Conservation (phyloP, 1,140 invertebrate species). For the Rhopalosiphum maidis region DNA sequence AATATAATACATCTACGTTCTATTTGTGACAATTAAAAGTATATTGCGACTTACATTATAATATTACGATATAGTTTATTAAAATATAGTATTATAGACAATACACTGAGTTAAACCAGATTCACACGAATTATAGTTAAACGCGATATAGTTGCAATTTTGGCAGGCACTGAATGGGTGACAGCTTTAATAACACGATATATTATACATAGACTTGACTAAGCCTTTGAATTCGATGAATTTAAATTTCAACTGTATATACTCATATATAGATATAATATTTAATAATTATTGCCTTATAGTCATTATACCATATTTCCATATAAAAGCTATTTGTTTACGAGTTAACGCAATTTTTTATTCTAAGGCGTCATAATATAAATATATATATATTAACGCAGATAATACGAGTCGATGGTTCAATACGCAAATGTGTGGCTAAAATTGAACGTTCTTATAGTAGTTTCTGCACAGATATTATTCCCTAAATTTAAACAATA, state of each 20-base stretch:
- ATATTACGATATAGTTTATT: not conserved
- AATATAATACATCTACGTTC: too few relatives aligned
- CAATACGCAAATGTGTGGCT: not conserved
- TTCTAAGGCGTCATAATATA: not conserved
- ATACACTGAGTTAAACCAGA: not conserved
- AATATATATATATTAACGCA: too few relatives aligned
- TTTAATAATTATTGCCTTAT: too few relatives aligned
- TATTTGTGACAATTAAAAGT: not conserved
- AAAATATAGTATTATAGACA: not conserved
- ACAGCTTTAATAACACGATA: not conserved
- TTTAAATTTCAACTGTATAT: not conserved
- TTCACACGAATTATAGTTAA: not conserved
- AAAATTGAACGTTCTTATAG: not conserved
- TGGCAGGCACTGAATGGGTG: too few relatives aligned
- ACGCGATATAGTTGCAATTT: not conserved
- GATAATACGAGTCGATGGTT: not conserved
- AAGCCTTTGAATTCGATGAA: not conserved
- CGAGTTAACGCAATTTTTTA: not conserved
- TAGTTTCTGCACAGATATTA: not conserved
- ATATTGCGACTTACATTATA: not conserved
- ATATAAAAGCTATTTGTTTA: not conserved
- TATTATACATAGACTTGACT: not conserved
- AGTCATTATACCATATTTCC: too few relatives aligned
- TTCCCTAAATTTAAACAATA: not conserved
- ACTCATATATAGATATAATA: too few relatives aligned